Evolutionary conservation across 1,140 invertebrate genomes (phyloP).

Genomic region (Drosophila sulfurigaster): DNA sequence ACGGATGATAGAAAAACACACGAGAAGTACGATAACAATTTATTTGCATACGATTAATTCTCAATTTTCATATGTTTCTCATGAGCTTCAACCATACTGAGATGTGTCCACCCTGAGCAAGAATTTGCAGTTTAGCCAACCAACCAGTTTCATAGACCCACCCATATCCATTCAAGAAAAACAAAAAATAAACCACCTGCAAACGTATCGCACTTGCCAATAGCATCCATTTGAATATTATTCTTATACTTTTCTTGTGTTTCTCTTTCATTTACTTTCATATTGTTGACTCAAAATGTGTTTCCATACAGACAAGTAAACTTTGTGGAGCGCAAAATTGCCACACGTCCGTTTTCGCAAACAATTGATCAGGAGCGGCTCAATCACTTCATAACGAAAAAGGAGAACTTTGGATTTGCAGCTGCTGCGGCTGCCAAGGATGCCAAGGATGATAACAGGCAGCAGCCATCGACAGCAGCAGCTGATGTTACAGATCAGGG

Average conservation of each 20-base stretch:
- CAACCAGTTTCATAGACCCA: conserved; percentile 26
- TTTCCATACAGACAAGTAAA: conserved; percentile 74
- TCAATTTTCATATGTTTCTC: conserved; percentile 47
- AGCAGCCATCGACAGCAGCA: conserved; percentile 43
- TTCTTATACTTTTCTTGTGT: neutral
- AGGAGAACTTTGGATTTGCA: conserved; percentile 83
- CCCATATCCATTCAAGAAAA: conserved; percentile 35
- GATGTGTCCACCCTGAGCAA: conserved; percentile 23
- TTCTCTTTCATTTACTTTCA: conserved; percentile 5
- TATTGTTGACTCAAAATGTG: conserved; percentile 34
- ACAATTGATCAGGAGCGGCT: conserved; percentile 89
- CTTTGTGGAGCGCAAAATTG: conserved; percentile 78
- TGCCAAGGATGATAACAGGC: conserved; percentile 67
- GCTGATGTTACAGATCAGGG: conserved; percentile 31
- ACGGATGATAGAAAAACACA: conserved; percentile 86
- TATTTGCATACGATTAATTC: conserved; percentile 35
- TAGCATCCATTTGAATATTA: conserved; percentile 34
- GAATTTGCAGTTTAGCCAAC: conserved; percentile 6
- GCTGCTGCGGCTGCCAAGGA: conserved; percentile 48
- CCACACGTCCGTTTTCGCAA: conserved; percentile 90
- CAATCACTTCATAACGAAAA: conserved; percentile 82
- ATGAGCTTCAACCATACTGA: conserved; percentile 57
- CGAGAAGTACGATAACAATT: conserved; percentile 81
- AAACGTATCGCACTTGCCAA: conserved; percentile 42
- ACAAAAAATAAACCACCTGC: conserved; percentile 28